Conservation (phyloP, 2,888 invertebrate genomes). For the Formica aserva region DNA sequence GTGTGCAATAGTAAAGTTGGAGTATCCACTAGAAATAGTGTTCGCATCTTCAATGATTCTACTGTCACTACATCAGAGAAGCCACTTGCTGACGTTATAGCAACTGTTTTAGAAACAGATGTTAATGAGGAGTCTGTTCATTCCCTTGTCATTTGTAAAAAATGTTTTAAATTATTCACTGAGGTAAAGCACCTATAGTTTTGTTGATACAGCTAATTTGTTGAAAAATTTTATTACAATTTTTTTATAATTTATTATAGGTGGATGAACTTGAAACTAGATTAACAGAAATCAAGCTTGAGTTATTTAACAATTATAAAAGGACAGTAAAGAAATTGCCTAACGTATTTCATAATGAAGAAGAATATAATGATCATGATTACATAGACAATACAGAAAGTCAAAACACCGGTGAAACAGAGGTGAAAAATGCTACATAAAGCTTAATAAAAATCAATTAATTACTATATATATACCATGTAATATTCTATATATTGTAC, state of each 20-base stretch:
- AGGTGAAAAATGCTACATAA: constrained; percentile 39
- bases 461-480: not conserved
- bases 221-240: not conserved
- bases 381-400: constrained; percentile 80
- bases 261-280: constrained; percentile 88
- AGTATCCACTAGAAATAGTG: constrained; percentile 87
- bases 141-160: constrained; percentile 89
- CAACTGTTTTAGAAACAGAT: constrained; percentile 86
- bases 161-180: constrained; percentile 89
- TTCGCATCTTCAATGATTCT: constrained; percentile 87
- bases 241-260: constrained; percentile 68
- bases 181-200: constrained; percentile 84
- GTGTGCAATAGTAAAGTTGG: constrained; percentile 88
- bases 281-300: constrained; percentile 86
- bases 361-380: constrained; percentile 83
- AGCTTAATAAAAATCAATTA: not conserved
- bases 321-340: constrained; percentile 82
- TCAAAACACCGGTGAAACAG: constrained; percentile 47
- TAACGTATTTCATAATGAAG: constrained; percentile 74
- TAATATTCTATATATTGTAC: constrained; percentile 3
- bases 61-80: constrained; percentile 81
- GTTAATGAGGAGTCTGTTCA: constrained; percentile 87
- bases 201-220: not conserved
- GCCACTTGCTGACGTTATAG: constrained; percentile 85
- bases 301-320: constrained; percentile 87